phyloP scores from a whole-genome alignment of 2,113 vertebrate genomes.

The Chinchilla lanigera region DNA sequence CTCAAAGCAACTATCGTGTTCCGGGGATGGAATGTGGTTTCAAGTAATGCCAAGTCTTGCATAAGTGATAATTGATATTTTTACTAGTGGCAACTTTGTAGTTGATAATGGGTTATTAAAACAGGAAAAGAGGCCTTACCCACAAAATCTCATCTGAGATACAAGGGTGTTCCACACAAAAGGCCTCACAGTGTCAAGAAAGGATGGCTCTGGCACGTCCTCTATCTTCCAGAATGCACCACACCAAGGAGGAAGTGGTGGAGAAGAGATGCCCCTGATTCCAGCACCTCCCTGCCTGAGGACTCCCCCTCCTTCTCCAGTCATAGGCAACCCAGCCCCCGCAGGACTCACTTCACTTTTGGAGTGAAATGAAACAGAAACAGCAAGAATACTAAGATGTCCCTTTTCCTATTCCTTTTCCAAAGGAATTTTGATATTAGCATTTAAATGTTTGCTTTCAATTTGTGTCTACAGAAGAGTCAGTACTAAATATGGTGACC shows the following conservation, averaged over 20 bases:
- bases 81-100: constrained; percentile 75
- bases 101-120: constrained; percentile 74
- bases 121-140: constrained; percentile 53
- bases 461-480: background rate
- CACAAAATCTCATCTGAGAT: constrained; percentile 24
- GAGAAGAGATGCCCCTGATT: background rate
- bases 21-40: constrained; percentile 66
- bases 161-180: constrained; percentile 38
- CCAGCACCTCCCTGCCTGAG: background rate
- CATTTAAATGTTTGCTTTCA: constrained; percentile 34
- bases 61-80: constrained; percentile 77
- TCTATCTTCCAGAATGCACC: background rate
- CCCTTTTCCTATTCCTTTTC: background rate
- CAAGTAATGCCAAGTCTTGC: constrained; percentile 66
- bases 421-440: background rate
- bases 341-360: background rate
- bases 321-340: background rate
- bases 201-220: background rate
- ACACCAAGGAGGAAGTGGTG: background rate
- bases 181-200: background rate
- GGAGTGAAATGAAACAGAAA: background rate
- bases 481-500: background rate
- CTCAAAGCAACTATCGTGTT: constrained; percentile 48
- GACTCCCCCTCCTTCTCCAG: fast-evolving
- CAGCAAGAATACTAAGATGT: background rate